These are phyloP conservation scores for Columba janthina DNA, from an alignment of 2,113 vertebrate genomes.

Conservation along the genomic window DNA sequence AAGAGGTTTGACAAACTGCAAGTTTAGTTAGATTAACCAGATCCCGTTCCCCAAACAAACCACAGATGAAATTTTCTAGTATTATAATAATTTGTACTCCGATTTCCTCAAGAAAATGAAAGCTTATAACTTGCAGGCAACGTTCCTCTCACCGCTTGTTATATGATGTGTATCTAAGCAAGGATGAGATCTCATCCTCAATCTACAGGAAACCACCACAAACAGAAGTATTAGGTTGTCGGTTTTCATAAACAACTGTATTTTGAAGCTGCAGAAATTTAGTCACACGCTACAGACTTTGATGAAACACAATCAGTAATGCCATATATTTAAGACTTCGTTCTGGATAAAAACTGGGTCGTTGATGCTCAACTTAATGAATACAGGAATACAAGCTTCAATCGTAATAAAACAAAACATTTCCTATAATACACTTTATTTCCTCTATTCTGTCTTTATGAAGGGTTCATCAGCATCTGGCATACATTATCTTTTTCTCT, in stretches of 20 bases:
- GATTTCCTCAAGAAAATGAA: constrained; percentile 45
- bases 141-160: background rate
- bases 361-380: constrained; percentile 37
- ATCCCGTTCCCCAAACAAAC: constrained; percentile 29
- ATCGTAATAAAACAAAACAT: constrained; percentile 6
- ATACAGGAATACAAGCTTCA: constrained; percentile 8
- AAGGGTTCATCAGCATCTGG: background rate
- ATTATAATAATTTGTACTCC: background rate
- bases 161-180: background rate
- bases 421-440: constrained; percentile 38
- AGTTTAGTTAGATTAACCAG: constrained; percentile 42
- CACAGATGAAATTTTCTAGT: constrained; percentile 18
- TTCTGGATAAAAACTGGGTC: constrained; percentile 13
- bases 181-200: background rate
- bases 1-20: constrained; percentile 28
- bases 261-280: constrained; percentile 44
- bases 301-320: constrained; percentile 53
- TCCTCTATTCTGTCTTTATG: constrained; percentile 39
- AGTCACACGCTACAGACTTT: constrained; percentile 38
- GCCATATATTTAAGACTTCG: constrained; percentile 25
- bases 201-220: background rate
- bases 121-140: constrained; percentile 22
- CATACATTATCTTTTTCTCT: constrained; percentile 15
- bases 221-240: constrained; percentile 3
- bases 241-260: constrained; percentile 36